Evolutionary conservation across 2,888 invertebrate genomes (phyloP).

Genomic region (Xestia xanthographa): DNA sequence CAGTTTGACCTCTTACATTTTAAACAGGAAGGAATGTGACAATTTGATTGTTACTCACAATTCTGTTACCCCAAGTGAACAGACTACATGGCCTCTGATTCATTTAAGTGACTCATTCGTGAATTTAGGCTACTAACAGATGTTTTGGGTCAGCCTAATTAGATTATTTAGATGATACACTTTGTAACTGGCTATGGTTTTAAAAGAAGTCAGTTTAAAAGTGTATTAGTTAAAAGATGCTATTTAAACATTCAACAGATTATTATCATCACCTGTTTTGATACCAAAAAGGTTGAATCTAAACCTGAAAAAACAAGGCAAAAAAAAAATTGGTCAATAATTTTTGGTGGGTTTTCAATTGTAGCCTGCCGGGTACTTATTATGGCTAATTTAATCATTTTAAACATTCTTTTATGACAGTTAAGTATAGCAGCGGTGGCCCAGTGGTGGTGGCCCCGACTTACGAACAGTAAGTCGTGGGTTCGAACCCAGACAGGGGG

Average conservation of each 20-base stretch:
- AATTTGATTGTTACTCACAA: conserved; percentile 47
- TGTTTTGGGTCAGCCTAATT: conserved; percentile 29
- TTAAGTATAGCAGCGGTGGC: too few relatives aligned
- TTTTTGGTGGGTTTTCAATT: not conserved
- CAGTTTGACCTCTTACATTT: conserved; percentile 12
- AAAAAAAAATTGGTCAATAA: not conserved
- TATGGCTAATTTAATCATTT: not conserved
- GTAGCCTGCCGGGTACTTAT: not conserved
- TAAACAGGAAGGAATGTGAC: conserved; percentile 20
- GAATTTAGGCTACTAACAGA: conserved; percentile 31
- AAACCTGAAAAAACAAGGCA: fast-evolving
- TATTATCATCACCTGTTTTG: not conserved
- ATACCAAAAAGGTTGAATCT: not conserved
- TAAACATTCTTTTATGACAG: not conserved
- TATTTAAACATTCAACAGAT: not conserved
- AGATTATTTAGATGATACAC: conserved; percentile 28
- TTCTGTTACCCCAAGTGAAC: conserved; percentile 47
- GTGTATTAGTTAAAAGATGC: not conserved
- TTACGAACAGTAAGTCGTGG: too few relatives aligned
- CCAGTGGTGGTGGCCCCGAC: too few relatives aligned
- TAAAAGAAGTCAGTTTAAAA: conserved; percentile 8
- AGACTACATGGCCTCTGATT: conserved; percentile 29
- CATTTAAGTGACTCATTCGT: conserved; percentile 53
- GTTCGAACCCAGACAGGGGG: too few relatives aligned
- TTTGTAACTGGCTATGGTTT: not conserved